phyloP scores from a whole-genome alignment of 30 jellyfish, hydroid and myxozoan species.

The Nemopilema nomurai region DNA sequence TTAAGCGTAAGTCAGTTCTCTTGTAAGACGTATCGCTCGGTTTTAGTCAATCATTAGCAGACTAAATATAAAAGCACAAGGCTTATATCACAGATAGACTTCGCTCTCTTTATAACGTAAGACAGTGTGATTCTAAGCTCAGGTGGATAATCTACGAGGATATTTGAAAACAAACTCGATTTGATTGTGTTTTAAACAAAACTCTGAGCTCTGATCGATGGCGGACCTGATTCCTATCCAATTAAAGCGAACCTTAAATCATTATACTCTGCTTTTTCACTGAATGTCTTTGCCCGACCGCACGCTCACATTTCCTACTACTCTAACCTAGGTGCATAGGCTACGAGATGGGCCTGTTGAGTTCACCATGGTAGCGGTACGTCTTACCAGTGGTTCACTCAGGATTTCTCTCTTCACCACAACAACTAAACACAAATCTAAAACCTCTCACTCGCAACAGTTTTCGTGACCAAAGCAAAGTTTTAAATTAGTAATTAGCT shows the following conservation, averaged over 20 bases:
- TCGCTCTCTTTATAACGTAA: slow-evolving; percentile 44
- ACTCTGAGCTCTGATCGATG: slow-evolving; percentile 53
- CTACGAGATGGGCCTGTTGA: slow-evolving; percentile 44
- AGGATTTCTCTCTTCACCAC: slow-evolving; percentile 42
- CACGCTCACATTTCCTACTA: slow-evolving; percentile 29
- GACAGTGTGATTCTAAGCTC: slow-evolving; percentile 66
- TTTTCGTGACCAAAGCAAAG: slow-evolving; percentile 59
- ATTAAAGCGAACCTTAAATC: slow-evolving; percentile 48
- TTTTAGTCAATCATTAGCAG: slow-evolving; percentile 31
- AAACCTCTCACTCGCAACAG: slow-evolving; percentile 69
- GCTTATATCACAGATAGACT: slow-evolving; percentile 39
- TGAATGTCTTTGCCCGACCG: slow-evolving; percentile 57
- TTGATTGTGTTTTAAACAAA: slow-evolving; percentile 58
- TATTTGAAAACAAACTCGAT: slow-evolving; percentile 63
- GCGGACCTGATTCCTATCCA: slow-evolving; percentile 77
- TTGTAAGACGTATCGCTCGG: slow-evolving; percentile 49
- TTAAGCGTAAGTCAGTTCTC: slow-evolving; percentile 50
- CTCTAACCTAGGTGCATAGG: slow-evolving; percentile 33
- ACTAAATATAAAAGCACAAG: slow-evolving; percentile 56
- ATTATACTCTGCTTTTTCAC: slow-evolving; percentile 29
- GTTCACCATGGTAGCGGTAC: slow-evolving; percentile 37
- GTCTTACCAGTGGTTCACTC: slow-evolving; percentile 28
- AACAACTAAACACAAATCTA: slow-evolving; percentile 32
- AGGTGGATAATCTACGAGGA: slow-evolving; percentile 62
- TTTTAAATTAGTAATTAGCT: slow-evolving; percentile 27